phyloP scores from a whole-genome alignment of 2,797 vertebrate species.

The Propithecus deckenii region DNA sequence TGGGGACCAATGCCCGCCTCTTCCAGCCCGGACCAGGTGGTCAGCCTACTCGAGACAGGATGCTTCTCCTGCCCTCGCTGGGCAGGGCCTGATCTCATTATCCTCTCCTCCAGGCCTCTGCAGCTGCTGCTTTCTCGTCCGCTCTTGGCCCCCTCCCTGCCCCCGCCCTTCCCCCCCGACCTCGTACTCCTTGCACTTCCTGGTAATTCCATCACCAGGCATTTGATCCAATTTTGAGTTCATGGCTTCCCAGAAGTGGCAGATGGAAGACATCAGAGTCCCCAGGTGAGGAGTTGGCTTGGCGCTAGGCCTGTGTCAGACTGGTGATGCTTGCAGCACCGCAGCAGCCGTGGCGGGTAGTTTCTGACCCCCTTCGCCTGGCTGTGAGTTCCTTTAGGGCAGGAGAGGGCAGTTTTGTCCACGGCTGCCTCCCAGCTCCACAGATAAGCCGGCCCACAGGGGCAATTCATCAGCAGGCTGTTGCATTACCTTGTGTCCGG shows the following conservation, averaged over 20 bases:
- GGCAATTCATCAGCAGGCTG: neutral
- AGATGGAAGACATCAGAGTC: slow-evolving; percentile 3
- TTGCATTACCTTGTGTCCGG: accelerated
- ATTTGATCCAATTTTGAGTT: slow-evolving; percentile 47
- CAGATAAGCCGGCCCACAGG: neutral
- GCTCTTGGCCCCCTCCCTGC: neutral
- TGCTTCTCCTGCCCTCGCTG: neutral
- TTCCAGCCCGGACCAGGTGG: neutral
- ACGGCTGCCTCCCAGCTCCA: too few relatives aligned
- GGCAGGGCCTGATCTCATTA: neutral
- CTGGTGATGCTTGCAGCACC: neutral
- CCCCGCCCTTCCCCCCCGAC: neutral
- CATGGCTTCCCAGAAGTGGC: neutral
- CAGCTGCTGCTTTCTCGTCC: neutral
- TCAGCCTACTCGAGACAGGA: neutral
- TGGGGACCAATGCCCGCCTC: accelerated
- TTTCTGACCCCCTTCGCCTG: accelerated
- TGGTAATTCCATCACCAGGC: slow-evolving; percentile 56
- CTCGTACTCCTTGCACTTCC: neutral
- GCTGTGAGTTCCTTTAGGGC: accelerated
- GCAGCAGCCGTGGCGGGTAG: accelerated
- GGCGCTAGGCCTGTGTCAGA: neutral
- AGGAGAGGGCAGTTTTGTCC: neutral
- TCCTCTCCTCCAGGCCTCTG: neutral
- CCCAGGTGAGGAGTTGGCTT: neutral